Conservation (phyloP, 2,797 vertebrate genomes). For the Pseudochirops cupreus region DNA sequence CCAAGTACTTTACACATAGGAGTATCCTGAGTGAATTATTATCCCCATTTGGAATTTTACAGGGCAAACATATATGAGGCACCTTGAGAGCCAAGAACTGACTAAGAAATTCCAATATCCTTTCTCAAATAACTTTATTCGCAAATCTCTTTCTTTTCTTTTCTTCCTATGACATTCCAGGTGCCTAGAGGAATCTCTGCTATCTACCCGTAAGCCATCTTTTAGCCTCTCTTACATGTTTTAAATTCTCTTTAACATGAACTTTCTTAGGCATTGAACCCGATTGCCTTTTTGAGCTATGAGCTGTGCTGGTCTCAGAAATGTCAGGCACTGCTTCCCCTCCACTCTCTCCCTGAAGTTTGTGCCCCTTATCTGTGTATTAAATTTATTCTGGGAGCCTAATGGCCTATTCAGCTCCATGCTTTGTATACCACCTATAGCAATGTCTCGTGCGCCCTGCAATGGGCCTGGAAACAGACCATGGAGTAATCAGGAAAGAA, state of each 20-base stretch:
- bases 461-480: slow-evolving; percentile 51
- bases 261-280: slow-evolving; percentile 60
- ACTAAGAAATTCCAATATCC: slow-evolving; percentile 56
- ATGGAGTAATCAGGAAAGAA: slow-evolving; percentile 38
- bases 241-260: slow-evolving; percentile 59
- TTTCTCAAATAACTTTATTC: slow-evolving; percentile 65
- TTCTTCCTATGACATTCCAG: slow-evolving; percentile 41
- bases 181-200: slow-evolving; percentile 35
- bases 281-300: slow-evolving; percentile 68
- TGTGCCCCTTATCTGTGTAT: slow-evolving; percentile 62
- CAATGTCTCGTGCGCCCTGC: slow-evolving; percentile 38
- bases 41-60: background rate
- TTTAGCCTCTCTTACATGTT: slow-evolving; percentile 47
- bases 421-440: slow-evolving; percentile 19
- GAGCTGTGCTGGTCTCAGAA: slow-evolving; percentile 64
- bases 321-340: background rate
- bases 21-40: slow-evolving; percentile 13
- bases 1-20: slow-evolving; percentile 26
- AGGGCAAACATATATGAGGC: slow-evolving; percentile 10
- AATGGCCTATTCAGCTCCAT: slow-evolving; percentile 34
- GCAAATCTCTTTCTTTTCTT: slow-evolving; percentile 38
- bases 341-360: slow-evolving; percentile 55
- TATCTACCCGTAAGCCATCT: slow-evolving; percentile 17
- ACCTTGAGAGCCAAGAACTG: slow-evolving; percentile 60
- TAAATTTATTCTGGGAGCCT: slow-evolving; percentile 70